phyloP scores from a whole-genome alignment of 2,113 vertebrate species.

The Xiphophorus maculatus region DNA sequence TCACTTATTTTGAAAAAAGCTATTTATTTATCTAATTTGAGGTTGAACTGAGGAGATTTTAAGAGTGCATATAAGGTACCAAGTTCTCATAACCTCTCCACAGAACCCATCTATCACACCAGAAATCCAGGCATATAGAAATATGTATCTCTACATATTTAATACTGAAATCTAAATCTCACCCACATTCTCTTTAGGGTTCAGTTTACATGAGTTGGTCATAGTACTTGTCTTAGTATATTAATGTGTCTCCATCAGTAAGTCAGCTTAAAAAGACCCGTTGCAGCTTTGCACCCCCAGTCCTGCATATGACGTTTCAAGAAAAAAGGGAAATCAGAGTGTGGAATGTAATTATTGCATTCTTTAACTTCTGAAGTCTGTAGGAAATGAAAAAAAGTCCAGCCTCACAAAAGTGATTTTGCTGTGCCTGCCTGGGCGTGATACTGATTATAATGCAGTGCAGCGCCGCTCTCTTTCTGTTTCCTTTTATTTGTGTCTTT shows the following conservation, averaged over 20 bases:
- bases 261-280: not conserved
- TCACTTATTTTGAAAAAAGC: not conserved
- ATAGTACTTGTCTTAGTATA: not conserved
- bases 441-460: conserved; percentile 30
- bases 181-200: not conserved
- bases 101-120: no score
- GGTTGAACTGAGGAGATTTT: no score
- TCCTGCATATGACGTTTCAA: conserved; percentile 7
- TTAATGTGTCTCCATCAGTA: not conserved
- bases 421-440: conserved; percentile 37
- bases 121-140: no score
- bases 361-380: conserved; percentile 43
- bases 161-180: not conserved
- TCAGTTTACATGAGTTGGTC: not conserved
- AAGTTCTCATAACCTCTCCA: no score
- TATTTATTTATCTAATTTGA: no score
- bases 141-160: not conserved
- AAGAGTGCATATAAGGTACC: no score
- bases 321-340: conserved; percentile 10
- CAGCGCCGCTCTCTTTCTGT: conserved; percentile 20
- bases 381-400: conserved; percentile 47
- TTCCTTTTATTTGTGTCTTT: conserved; percentile 28
- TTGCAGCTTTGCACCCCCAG: not conserved
- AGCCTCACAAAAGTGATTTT: conserved; percentile 52
- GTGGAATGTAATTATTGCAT: conserved; percentile 51